phyloP scores from a whole-genome alignment of 1,140 invertebrate genomes.

The Rhyacophila brunnea region DNA sequence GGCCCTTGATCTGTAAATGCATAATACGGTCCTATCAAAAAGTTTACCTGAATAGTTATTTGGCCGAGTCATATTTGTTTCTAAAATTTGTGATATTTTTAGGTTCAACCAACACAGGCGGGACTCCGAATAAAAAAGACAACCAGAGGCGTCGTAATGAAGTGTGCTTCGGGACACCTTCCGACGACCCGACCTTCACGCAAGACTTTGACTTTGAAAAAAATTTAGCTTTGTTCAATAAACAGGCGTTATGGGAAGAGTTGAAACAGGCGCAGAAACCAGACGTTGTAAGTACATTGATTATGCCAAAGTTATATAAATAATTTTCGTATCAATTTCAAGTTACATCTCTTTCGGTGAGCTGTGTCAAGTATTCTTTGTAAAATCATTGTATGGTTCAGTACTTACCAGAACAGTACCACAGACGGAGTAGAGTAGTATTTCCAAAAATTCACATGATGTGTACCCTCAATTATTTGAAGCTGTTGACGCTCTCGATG shows the following conservation, averaged over 20 bases:
- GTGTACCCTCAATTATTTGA: too few relatives aligned
- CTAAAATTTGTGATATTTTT: background rate
- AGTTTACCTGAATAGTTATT: background rate
- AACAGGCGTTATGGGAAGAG: conserved; percentile 75
- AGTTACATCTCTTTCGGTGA: too few relatives aligned
- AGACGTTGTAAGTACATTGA: conserved; percentile 65
- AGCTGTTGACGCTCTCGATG: too few relatives aligned
- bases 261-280: conserved; percentile 67
- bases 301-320: too few relatives aligned
- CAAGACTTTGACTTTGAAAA: conserved; percentile 94
- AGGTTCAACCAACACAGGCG: conserved; percentile 18
- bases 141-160: conserved; percentile 51
- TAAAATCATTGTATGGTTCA: too few relatives aligned
- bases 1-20: too few relatives aligned
- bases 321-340: too few relatives aligned
- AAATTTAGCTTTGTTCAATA: conserved; percentile 88
- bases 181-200: conserved; percentile 52
- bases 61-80: background rate
- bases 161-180: conserved; percentile 56
- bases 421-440: too few relatives aligned
- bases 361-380: too few relatives aligned
- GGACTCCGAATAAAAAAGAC: conserved; percentile 47
- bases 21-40: background rate
- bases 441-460: too few relatives aligned
- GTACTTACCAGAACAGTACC: too few relatives aligned